Conservation (phyloP, 2,113 vertebrate species). For the Oncorhynchus kisutch region DNA sequence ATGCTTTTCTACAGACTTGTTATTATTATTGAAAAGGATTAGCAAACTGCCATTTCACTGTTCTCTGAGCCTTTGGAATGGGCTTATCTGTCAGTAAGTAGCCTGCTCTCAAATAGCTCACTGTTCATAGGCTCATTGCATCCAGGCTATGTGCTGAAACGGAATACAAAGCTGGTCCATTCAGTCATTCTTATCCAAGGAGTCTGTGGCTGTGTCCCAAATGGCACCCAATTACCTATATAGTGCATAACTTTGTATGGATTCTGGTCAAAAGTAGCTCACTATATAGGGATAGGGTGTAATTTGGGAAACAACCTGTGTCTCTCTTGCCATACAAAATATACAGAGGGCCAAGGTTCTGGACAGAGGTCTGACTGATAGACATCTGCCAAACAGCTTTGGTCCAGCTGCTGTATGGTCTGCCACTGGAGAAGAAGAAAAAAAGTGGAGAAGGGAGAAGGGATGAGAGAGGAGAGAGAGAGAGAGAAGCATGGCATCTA, state of each 20-base stretch:
- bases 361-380: slow-evolving; percentile 47
- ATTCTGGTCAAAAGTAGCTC: too few species aligned
- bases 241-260: too few species aligned
- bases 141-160: slow-evolving; percentile 33
- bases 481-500: slow-evolving; percentile 8
- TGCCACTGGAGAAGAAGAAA: slow-evolving; percentile 40
- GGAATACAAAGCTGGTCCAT: slow-evolving; percentile 38
- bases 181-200: slow-evolving; percentile 39
- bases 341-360: slow-evolving; percentile 65
- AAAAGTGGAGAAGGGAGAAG: slow-evolving; percentile 5
- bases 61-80: slow-evolving; percentile 46
- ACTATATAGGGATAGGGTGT: too few species aligned
- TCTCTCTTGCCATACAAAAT: slow-evolving; percentile 60
- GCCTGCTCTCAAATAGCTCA: slow-evolving; percentile 29
- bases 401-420: slow-evolving; percentile 57
- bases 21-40: slow-evolving; percentile 64
- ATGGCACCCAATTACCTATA: too few species aligned
- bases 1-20: slow-evolving; percentile 58
- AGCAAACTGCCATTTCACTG: slow-evolving; percentile 13
- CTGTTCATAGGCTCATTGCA: slow-evolving; percentile 30
- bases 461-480: background rate
- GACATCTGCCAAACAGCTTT: slow-evolving; percentile 77
- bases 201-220: slow-evolving; percentile 13
- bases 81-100: slow-evolving; percentile 39
- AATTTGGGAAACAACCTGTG: too few species aligned